Evolutionary conservation across 2,888 invertebrate genomes (phyloP), one percentile per base, ranked within the genome.

Genomic region (Enoplolaimus lenunculus): DNA sequence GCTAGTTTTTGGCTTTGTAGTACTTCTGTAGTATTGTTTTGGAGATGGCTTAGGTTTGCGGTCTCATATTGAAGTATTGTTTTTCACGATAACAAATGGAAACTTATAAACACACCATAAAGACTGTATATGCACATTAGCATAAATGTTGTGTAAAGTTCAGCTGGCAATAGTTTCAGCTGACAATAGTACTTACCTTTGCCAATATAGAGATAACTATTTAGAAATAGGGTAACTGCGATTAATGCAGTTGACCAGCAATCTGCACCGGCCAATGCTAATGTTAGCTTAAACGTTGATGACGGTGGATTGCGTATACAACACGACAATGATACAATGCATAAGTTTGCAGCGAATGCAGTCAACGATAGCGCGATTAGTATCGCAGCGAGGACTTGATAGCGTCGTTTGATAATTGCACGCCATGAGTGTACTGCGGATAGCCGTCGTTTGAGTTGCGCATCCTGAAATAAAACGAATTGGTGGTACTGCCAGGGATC

Each of bases 251-350:
- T 57, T 59, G 60, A 13, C 68, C 68, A 68, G 26, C 57, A 35
- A 28, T 68, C 68, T 2, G 68, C 68, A 7, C 68, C 68, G 68
- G 68, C 68, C 33, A 68, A 29, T 21, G 45, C 68, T 13, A 68
- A 30, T 29, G 57, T 68, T 57, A 68, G 68, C 3, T 28, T 28
- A 26, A 68, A 13, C 7, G 35, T 68, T 21, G 57, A 29, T 2
- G 68, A 57, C 62, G 57, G n/a, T 3, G 57, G 57, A 2, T 29
- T 13, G 7, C 57, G 35, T 7, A 35, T 28, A 28, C 45, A 57
- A 21, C 68, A 68, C 26, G 26, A 34, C 2, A 35, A 21, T 26
- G 13, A 7, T 29, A 68, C 45, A n/a, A 68, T 68, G 7, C 26
- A 68, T 28, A 57, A 28, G 68, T 68, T 68, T 34, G 57, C 68